phyloP scores from a whole-genome alignment of 30 jellyfish, hydroid and myxozoan species.

The Aurelia aurita complex sp. Pacific region DNA sequence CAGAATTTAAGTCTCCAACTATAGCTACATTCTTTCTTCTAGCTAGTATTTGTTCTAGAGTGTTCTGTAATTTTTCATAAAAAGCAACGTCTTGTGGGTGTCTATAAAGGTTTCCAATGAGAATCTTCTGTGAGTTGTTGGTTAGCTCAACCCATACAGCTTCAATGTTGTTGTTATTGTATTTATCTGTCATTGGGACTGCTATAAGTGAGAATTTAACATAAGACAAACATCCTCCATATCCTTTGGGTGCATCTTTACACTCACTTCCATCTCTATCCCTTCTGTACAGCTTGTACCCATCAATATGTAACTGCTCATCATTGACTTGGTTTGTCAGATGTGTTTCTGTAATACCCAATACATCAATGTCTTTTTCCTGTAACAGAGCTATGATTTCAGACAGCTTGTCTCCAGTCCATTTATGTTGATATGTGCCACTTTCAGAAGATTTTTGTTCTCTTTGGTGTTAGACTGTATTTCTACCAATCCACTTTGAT shows the following conservation, averaged over 20 bases:
- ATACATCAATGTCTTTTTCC: neutral
- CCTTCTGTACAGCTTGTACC: neutral
- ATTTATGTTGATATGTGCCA: neutral
- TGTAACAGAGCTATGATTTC: neutral
- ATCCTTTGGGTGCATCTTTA: neutral
- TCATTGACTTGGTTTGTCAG: neutral
- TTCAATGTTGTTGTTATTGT: neutral
- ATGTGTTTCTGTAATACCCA: neutral
- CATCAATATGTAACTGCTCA: neutral
- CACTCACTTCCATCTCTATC: conserved; percentile 1
- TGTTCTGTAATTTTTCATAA: too few relatives aligned
- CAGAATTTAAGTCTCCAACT: too few relatives aligned
- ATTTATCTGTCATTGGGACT: neutral
- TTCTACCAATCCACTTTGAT: neutral
- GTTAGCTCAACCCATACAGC: too few relatives aligned
- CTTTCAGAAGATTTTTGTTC: neutral
- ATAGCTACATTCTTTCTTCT: too few relatives aligned
- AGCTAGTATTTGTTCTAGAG: too few relatives aligned
- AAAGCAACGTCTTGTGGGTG: too few relatives aligned
- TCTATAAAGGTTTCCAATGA: too few relatives aligned
- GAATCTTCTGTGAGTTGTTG: too few relatives aligned
- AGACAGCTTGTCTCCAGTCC: conserved; percentile 1
- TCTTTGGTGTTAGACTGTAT: neutral
- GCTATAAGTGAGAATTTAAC: neutral
- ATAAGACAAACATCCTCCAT: neutral